These are phyloP conservation scores for Lomographa bimaculata DNA, from an alignment of 2,888 invertebrate species.

Conservation along the genomic window DNA sequence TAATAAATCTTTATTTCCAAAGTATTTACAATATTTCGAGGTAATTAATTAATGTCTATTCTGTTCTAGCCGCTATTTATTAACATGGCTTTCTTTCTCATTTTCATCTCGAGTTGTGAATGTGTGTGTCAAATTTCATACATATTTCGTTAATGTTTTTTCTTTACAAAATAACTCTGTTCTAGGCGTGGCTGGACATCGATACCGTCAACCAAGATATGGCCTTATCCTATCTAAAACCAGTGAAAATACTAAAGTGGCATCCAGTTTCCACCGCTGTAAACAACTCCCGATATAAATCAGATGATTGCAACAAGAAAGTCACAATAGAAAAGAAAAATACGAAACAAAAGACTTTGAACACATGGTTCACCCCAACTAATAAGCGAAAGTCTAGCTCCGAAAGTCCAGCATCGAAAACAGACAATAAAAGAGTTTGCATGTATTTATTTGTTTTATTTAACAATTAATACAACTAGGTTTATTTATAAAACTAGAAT, in stretches of 20 bases:
- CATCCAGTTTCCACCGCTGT: slow-evolving; percentile 88
- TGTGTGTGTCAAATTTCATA: too few relatives aligned
- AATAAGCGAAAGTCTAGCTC: slow-evolving; percentile 58
- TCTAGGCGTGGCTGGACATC: slow-evolving; percentile 87
- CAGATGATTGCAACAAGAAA: slow-evolving; percentile 81
- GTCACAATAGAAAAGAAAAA: slow-evolving; percentile 51
- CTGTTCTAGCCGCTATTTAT: too few relatives aligned
- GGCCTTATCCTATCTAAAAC: slow-evolving; percentile 82
- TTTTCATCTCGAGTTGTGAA: too few relatives aligned
- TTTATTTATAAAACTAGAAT: background rate
- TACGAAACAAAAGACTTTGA: slow-evolving; percentile 68
- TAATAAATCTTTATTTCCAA: too few relatives aligned
- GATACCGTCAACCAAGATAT: slow-evolving; percentile 75
- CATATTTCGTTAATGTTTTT: slow-evolving; percentile 7
- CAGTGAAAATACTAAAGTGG: slow-evolving; percentile 82
- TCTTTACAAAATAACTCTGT: too few relatives aligned
- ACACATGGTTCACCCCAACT: slow-evolving; percentile 62
- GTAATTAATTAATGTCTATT: too few relatives aligned
- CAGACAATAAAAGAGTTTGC: slow-evolving; percentile 20
- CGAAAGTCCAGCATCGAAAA: slow-evolving; percentile 42
- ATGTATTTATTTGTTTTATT: slow-evolving; percentile 2
- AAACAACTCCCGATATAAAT: slow-evolving; percentile 89
- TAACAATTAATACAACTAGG: background rate
- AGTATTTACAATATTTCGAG: too few relatives aligned
- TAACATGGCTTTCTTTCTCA: too few relatives aligned